These are phyloP conservation scores for Limulus polyphemus DNA, from an alignment of 2,888 invertebrate species.

Conservation along the genomic window DNA sequence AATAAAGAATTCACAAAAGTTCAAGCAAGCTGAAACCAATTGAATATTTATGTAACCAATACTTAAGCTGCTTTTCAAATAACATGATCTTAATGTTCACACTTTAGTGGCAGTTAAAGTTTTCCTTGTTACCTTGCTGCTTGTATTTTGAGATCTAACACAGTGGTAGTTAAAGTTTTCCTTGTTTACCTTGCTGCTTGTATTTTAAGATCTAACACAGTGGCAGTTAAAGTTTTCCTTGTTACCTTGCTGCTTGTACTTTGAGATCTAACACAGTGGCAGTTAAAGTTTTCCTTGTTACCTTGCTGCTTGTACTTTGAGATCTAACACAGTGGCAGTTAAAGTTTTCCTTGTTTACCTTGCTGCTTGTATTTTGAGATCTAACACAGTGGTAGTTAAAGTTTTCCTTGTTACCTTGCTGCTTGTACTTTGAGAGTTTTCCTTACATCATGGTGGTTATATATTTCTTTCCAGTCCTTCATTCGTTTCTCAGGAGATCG, in stretches of 20 bases:
- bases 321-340: constrained; percentile 67
- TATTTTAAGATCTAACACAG: too few species aligned
- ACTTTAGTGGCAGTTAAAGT: constrained; percentile 61
- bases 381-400: constrained; percentile 78
- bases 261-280: too few species aligned
- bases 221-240: too few species aligned
- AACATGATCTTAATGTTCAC: neutral
- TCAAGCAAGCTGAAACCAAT: too few species aligned
- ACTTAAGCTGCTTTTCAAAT: neutral
- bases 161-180: constrained; percentile 86
- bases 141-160: constrained; percentile 70
- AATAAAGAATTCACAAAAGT: too few species aligned
- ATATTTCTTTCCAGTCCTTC: constrained; percentile 95
- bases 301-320: constrained; percentile 76
- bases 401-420: constrained; percentile 71
- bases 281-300: too few species aligned
- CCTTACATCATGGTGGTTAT: constrained; percentile 69
- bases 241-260: too few species aligned
- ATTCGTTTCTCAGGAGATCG: constrained; percentile 69
- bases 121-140: constrained; percentile 76
- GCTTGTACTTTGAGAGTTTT: constrained; percentile 74
- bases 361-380: constrained; percentile 74
- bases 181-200: constrained; percentile 68
- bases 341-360: constrained; percentile 76
- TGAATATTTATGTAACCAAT: too few species aligned